phyloP scores from a whole-genome alignment of 2,113 vertebrate species.

The Vidua macroura region DNA sequence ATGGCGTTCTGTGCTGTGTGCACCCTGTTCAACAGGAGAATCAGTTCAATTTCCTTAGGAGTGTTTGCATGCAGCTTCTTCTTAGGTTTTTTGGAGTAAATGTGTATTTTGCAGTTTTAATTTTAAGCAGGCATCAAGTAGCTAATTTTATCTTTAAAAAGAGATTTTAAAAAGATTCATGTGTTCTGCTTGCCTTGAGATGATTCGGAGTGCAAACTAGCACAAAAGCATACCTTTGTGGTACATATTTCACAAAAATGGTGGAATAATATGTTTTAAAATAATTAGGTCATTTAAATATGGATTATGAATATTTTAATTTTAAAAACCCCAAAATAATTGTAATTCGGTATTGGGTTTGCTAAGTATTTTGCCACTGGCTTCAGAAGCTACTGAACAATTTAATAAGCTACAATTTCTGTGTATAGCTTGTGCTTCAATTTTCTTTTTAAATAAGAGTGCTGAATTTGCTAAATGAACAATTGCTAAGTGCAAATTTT shows the following conservation, averaged over 20 bases:
- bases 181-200: neutral
- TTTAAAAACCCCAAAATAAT: neutral
- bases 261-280: neutral
- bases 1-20: neutral
- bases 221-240: neutral
- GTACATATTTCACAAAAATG: neutral
- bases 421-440: neutral
- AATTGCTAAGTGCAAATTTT: neutral
- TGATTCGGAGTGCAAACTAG: neutral
- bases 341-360: neutral
- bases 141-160: neutral
- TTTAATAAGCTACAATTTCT: neutral
- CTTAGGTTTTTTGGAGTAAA: neutral
- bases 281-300: neutral
- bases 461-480: neutral
- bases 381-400: conserved; percentile 1
- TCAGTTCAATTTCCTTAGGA: neutral
- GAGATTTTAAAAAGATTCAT: fast-evolving
- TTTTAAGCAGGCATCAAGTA: neutral
- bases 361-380: neutral
- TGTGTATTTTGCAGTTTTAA: neutral
- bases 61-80: neutral
- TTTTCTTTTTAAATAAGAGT: neutral
- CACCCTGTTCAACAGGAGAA: neutral
- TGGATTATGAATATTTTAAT: neutral